A percentile compares a stretch with the other conserved stretches of the same genome.
Conservation (phyloP, 92 coral and sea anemone species). For the Isaurus tuberculatus region DNA sequence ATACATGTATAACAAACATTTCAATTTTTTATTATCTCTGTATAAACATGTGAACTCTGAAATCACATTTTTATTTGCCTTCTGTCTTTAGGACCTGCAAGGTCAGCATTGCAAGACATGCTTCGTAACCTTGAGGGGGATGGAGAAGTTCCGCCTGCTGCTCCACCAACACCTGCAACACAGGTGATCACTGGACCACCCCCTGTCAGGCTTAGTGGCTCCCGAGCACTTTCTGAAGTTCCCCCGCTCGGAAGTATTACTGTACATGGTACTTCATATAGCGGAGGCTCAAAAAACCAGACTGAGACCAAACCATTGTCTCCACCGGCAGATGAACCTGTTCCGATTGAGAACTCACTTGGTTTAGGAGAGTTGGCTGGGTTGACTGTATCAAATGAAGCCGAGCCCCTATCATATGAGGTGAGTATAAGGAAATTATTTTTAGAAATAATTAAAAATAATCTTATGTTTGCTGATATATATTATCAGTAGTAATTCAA, state of each 20-base stretch:
- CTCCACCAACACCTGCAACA: slow-evolving; percentile 65
- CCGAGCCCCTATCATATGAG: slow-evolving; percentile 93
- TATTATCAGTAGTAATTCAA: too few relatives aligned
- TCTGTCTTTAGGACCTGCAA: slow-evolving; percentile 81
- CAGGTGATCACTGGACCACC: slow-evolving; percentile 83
- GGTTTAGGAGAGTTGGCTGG: slow-evolving; percentile 99
- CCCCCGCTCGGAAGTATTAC: slow-evolving; percentile 92
- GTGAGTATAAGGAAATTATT: too few relatives aligned
- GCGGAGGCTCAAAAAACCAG: slow-evolving; percentile 29
- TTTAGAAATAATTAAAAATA: too few relatives aligned
- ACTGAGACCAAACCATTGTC: slow-evolving; percentile 57
- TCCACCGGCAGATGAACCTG: slow-evolving; percentile 70
- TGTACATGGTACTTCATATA: slow-evolving; percentile 66
- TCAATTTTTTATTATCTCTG: too few relatives aligned
- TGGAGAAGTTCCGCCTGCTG: slow-evolving; percentile 69
- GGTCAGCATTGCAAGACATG: slow-evolving; percentile 94
- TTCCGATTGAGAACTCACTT: slow-evolving; percentile 79
- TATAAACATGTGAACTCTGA: background rate
- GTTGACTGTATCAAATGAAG: slow-evolving; percentile 93
- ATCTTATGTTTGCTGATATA: too few relatives aligned
- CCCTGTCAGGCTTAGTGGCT: slow-evolving; percentile 90
- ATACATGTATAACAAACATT: too few relatives aligned
- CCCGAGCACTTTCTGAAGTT: slow-evolving; percentile 89
- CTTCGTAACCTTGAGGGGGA: slow-evolving; percentile 95
- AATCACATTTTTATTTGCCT: background rate